These are phyloP conservation scores for Riparia riparia DNA, from an alignment of 2,113 vertebrate species.

Conservation along the genomic window DNA sequence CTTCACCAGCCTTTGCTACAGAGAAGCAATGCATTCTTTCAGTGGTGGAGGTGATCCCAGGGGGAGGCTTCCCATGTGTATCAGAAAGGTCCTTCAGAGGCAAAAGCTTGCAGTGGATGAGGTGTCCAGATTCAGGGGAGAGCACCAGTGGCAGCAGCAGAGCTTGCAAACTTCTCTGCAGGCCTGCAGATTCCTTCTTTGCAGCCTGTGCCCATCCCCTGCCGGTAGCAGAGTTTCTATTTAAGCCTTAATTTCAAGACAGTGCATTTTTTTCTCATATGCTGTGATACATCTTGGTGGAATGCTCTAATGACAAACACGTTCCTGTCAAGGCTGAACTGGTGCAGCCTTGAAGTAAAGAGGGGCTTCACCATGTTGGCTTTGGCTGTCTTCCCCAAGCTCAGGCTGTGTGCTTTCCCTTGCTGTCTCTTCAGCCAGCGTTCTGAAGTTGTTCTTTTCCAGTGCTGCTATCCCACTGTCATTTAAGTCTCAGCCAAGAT, in stretches of 20 bases:
- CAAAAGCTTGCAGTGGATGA: not conserved
- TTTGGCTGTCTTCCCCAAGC: not conserved
- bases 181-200: not conserved
- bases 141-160: not conserved
- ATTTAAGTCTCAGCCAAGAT: not conserved
- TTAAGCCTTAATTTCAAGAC: not conserved
- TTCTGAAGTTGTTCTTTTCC: not conserved
- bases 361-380: not conserved
- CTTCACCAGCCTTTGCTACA: not conserved
- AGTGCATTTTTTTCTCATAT: not conserved
- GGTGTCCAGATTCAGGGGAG: not conserved
- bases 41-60: not conserved
- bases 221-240: not conserved
- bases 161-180: rapidly evolving
- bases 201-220: not conserved
- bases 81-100: not conserved
- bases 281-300: not conserved
- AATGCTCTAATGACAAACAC: not conserved
- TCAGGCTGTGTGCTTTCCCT: not conserved
- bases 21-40: not conserved
- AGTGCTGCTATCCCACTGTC: not conserved
- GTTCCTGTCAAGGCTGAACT: not conserved
- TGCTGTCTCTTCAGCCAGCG: not conserved
- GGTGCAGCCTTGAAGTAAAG: not conserved
- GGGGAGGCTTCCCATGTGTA: rapidly evolving